phyloP scores from a whole-genome alignment of 2,888 invertebrate species.

The Drosophila lacicola region DNA sequence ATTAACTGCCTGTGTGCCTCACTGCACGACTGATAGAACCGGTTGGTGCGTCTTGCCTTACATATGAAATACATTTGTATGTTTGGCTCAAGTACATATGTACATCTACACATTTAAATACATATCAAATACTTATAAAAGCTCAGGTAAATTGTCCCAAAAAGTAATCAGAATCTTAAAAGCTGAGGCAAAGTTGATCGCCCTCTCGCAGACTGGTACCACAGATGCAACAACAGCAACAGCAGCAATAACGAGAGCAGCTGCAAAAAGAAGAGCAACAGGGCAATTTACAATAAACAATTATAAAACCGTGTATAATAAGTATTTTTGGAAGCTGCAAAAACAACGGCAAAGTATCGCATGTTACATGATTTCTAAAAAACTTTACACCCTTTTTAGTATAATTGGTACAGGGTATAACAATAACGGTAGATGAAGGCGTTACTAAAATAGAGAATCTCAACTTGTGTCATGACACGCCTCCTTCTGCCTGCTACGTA shows the following conservation, averaged over 20 bases:
- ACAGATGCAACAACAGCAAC: constrained; percentile 45
- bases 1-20: constrained; percentile 23
- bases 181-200: constrained; percentile 72
- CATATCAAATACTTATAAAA: constrained; percentile 30
- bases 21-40: constrained; percentile 56
- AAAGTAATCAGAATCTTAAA: constrained; percentile 53
- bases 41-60: constrained; percentile 58
- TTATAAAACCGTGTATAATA: constrained; percentile 73
- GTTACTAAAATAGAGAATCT: no score
- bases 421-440: no score
- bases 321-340: constrained; percentile 49
- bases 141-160: constrained; percentile 48
- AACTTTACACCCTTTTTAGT: no score
- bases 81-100: not conserved
- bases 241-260: constrained; percentile 19
- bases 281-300: constrained; percentile 72
- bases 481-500: no score
- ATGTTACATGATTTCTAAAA: no score
- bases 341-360: constrained; percentile 20
- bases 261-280: constrained; percentile 30
- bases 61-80: no score
- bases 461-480: no score
- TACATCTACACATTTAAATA: constrained; percentile 15
- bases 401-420: no score
- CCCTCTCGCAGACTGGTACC: constrained; percentile 76